Evolutionary conservation across 1,140 invertebrate species (phyloP), one percentile per base, ranked within the genome.

Genomic region (Drosophila grimshawi): DNA sequence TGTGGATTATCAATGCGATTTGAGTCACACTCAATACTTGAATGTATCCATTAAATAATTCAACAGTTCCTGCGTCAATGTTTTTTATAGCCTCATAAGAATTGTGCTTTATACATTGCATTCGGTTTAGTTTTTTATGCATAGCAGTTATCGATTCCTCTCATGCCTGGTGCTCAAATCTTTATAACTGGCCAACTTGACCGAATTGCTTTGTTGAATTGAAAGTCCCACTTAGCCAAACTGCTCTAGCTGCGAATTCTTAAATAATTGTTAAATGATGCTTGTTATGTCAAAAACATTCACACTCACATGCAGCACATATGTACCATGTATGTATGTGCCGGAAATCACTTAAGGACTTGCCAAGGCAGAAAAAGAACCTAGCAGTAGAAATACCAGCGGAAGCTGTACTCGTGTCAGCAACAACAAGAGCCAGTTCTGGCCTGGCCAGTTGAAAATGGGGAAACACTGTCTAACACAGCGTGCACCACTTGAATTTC

Each of bases 191-290:
- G 32, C 62, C 74, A 71, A 65, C 79, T 77, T 88, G 67, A 76
- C 69, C 75, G 63, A 86, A 78, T 70, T 74, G 59, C 74, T 49
- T 48, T 33, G 43, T 62, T 69, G 52, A 75, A 63, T 63, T 41
- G 59, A 63, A 69, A 68, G 29, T 69, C 66, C 76, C 80, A 64
- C 76, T 67, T 57, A 52, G 62, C 45, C 66, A 46, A 63, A 53
- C 48, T 69, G 49, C 53, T 32, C 29, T 55, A 37, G 51, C 46
- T 67, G 70, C 59, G 80, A 78, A 80, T 83, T 89, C 83, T 89
- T 89, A 88, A 88, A 89, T 88, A 88, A 88, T 88, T 88, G 85
- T 88, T 88, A 85, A 88, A 88, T 88, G 85, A 85, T 89, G 85
- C 85, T 88, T 88, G 85, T 88, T 88, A 89, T 81, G 85, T 89